Conservation (phyloP, 1,140 invertebrate species). For the Ips typographus region DNA sequence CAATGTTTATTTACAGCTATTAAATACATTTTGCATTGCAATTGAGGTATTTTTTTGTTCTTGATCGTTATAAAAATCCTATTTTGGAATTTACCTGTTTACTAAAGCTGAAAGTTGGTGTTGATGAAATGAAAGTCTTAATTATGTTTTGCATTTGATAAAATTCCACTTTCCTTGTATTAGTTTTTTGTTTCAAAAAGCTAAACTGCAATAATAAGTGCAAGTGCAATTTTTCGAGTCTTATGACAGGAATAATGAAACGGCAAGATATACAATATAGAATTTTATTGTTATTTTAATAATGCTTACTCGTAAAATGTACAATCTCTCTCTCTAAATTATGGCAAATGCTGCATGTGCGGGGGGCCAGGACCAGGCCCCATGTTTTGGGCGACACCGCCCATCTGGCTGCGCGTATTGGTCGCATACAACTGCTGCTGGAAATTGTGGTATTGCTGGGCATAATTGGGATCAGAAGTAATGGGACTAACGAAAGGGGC, state of each 20-base stretch:
- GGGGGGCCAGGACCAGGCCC: slow-evolving; percentile 47
- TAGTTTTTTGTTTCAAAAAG: too few species aligned
- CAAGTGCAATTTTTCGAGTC: too few species aligned
- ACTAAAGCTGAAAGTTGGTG: too few species aligned
- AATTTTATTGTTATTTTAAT: slow-evolving; percentile 53
- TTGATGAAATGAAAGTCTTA: too few species aligned
- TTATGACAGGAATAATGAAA: slow-evolving; percentile 31
- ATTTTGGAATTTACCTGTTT: too few species aligned
- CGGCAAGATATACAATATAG: slow-evolving; percentile 52
- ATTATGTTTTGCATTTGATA: too few species aligned
- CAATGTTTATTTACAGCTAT: too few species aligned
- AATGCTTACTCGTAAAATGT: slow-evolving; percentile 53
- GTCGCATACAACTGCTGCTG: slow-evolving; percentile 93
- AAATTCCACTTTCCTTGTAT: too few species aligned
- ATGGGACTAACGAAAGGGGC: slow-evolving; percentile 80
- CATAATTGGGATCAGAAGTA: slow-evolving; percentile 87
- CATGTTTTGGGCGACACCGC: slow-evolving; percentile 50
- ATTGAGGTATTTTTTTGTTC: too few species aligned
- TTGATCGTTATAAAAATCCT: too few species aligned
- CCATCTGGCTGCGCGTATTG: slow-evolving; percentile 68
- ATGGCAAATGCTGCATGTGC: slow-evolving; percentile 52
- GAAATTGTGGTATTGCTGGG: slow-evolving; percentile 93
- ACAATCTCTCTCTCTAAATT: slow-evolving; percentile 50
- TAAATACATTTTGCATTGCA: too few species aligned
- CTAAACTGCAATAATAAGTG: too few species aligned